Evolutionary conservation across 2,113 vertebrate genomes (phyloP), one percentile per base, ranked within the genome.

Genomic region (Andinoacara biseriatus): DNA sequence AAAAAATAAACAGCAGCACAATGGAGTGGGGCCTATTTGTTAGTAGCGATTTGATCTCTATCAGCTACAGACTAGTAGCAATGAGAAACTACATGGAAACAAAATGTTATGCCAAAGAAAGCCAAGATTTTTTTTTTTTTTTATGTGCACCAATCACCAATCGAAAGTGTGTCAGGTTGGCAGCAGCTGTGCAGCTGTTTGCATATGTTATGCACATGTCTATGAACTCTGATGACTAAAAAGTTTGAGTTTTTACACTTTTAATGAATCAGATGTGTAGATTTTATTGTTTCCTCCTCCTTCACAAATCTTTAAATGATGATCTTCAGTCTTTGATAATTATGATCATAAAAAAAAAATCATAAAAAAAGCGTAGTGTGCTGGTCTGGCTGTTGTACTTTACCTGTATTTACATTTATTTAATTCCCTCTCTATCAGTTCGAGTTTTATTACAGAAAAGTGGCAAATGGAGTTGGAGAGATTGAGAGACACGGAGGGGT

Each of bases 341-440:
- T 17, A 26, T 31, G 24, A 69, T 4, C 17, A 31, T 69, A 20
- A 31, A 17, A 31, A 49, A 29, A 69, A 49, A 1, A 29, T 7
- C 2, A 3, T 38, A 38, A 38, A 2, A 29, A 46, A 67, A 26
- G 52, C 43, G 9, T 17, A 26, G 4, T 78, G 40, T 49, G 75
- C 74, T 75, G 8, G 76, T 79, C 56, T 38, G 74, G 31, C 57
- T 20, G 8, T 43, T 63, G 33, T 52, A n/a, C 72, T 82, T 75
- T 80, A 78, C 80, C 61, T 46, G 35, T 85, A 87, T 86, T 90
- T 88, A 85, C 80, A 89, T 91, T 85, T 26, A 80, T 92, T 84
- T 87, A 82, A 88, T 84, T 76, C 49, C 20, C 22, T 74, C 33
- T 74, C 46, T 29, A 18, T 79, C 78, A 67, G 56, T 90, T 87